Percentiles rank a stretch among this genome's conserved stretches.
Conservation (phyloP, 1,140 invertebrate species). For the Solenopsis invicta region DNA sequence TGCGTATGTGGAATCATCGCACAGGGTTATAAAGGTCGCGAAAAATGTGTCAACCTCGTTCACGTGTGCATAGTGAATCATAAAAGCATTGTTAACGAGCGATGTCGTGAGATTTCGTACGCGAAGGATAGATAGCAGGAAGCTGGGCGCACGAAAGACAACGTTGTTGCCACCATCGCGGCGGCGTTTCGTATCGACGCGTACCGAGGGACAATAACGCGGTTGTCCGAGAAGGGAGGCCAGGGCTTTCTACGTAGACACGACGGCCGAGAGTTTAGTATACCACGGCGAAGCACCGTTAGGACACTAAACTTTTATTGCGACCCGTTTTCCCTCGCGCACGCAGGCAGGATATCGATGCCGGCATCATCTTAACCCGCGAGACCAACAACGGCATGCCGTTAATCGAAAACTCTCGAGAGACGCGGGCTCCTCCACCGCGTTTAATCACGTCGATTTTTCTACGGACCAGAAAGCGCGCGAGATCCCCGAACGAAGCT, state of each 20-base stretch:
- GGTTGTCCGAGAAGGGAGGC: conserved; percentile 7
- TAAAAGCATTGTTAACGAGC: neutral
- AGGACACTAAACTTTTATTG: conserved; percentile 71
- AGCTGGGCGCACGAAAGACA: conserved; percentile 18
- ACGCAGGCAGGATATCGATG: conserved; percentile 7
- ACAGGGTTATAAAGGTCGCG: neutral
- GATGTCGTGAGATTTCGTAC: neutral
- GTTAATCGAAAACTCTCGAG: conserved; percentile 32
- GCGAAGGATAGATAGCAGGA: neutral
- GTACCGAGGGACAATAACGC: conserved; percentile 50
- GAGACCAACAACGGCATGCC: conserved; percentile 7
- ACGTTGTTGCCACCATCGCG: neutral
- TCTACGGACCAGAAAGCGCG: neutral
- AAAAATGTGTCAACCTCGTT: neutral
- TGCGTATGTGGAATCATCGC: neutral
- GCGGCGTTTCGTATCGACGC: neutral
- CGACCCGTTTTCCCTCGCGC: conserved; percentile 57
- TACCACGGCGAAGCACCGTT: conserved; percentile 68
- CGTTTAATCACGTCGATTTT: conserved; percentile 11
- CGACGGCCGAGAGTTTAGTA: conserved; percentile 53
- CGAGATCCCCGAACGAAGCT: neutral
- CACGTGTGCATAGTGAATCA: too few relatives aligned
- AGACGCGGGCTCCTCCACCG: neutral
- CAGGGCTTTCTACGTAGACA: conserved; percentile 49
- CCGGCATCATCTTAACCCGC: conserved; percentile 21